Evolutionary conservation across 2,888 invertebrate genomes (phyloP).

Genomic region (Amphipyra berbera): DNA sequence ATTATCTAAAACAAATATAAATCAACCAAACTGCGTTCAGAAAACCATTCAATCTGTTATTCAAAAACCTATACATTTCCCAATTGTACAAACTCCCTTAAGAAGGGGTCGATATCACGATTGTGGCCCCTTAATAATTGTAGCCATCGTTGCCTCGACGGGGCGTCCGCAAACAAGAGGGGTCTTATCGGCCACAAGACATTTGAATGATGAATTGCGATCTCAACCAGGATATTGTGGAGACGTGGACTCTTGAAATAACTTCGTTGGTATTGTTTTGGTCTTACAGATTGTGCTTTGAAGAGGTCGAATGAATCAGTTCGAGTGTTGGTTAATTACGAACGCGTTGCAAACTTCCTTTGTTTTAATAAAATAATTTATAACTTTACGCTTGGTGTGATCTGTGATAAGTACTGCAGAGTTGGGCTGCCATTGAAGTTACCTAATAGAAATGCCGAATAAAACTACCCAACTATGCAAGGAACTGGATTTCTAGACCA

Average conservation of each 20-base stretch:
- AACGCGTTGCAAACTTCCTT: slow-evolving; percentile 1
- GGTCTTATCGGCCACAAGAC: slow-evolving; percentile 53
- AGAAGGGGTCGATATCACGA: slow-evolving; percentile 41
- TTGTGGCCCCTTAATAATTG: slow-evolving; percentile 52
- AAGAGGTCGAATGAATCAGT: slow-evolving; percentile 8
- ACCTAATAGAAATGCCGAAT: no score
- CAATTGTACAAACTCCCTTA: slow-evolving; percentile 50
- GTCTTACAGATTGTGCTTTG: slow-evolving; percentile 23
- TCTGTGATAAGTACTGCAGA: not conserved
- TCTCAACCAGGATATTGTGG: slow-evolving; percentile 29
- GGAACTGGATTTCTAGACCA: no score
- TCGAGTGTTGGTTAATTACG: not conserved
- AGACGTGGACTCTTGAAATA: slow-evolving; percentile 39
- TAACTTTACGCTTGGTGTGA: no score
- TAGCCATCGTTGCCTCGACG: slow-evolving; percentile 28
- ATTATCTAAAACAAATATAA: slow-evolving; percentile 4
- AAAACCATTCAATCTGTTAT: not conserved
- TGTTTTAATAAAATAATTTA: no score
- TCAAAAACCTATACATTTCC: slow-evolving; percentile 11
- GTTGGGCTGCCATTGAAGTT: no score
- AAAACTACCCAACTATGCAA: no score
- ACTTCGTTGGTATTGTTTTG: slow-evolving; percentile 39
- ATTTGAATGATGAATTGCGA: slow-evolving; percentile 56
- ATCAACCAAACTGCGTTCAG: not conserved
- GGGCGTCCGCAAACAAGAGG: slow-evolving; percentile 38